Evolutionary conservation across 2,113 vertebrate species (phyloP), one percentile per base, ranked within the genome.

Genomic region (Aepyceros melampus): DNA sequence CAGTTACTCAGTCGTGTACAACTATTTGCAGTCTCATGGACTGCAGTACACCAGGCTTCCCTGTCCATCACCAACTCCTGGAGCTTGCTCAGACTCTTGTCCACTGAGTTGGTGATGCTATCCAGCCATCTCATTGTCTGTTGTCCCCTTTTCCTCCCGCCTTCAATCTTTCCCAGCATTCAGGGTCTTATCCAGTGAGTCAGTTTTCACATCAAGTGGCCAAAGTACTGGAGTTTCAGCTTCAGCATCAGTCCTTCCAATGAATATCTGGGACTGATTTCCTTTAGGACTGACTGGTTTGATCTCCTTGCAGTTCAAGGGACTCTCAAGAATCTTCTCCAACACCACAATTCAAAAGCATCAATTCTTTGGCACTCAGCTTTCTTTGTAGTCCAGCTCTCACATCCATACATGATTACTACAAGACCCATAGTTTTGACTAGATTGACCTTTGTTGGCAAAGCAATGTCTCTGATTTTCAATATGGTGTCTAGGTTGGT

Each of bases 131-230:
- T 74, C n/a, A 74, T 40, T 23, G 0, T 36, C 19, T 67, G 33
- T 71, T 71, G n/a, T 40, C 10, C n/a, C 5, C n/a, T 40, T 40
- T 40, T 23, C n/a, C n/a, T 40, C n/a, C n/a, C 0, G 0, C 67
- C n/a, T 40, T 40, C 67, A 74, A 23, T 74, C n/a, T 23, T 40
- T 74, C 67, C n/a, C n/a, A 40, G 67, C n/a, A 74, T 74, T 71
- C 67, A 40, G 10, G 19, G n/a, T 74, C 67, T 67, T 74, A 40
- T 23, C 19, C 67, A 74, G 3, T 40, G 10, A 40, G 19, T 40
- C n/a, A 40, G 19, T 23, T 74, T 40, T 74, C 2, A 36, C 5
- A 40, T 74, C 19, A 74, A 10, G 67, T 23, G 67, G n/a, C 10
- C 67, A 40, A 40, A 40, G 19, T 13, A 40, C n/a, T 74, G n/a